Evolutionary conservation across 2,113 vertebrate species (phyloP).

Genomic region (Etheostoma cragini): DNA sequence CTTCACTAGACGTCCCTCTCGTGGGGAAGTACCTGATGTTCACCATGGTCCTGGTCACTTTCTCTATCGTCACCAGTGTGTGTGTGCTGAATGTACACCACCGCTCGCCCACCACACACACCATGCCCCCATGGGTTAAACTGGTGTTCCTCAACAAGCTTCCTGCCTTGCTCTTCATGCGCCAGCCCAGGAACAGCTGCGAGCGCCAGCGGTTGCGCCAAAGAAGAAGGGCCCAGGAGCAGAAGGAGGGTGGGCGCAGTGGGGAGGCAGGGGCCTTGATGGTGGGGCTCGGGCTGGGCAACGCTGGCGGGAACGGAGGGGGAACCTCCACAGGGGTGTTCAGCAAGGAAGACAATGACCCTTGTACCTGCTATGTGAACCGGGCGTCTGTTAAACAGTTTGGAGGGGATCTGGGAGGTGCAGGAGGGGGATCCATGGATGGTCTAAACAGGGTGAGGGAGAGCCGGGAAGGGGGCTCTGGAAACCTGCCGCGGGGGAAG

Average conservation of each 20-base stretch:
- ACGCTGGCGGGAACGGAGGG: constrained; percentile 56
- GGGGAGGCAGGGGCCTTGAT: constrained; percentile 75
- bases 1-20: constrained; percentile 93
- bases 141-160: constrained; percentile 93
- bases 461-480: constrained; percentile 67
- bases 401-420: constrained; percentile 77
- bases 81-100: constrained; percentile 97
- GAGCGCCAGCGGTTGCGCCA: constrained; percentile 92
- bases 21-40: constrained; percentile 99
- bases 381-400: constrained; percentile 86
- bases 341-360: constrained; percentile 73
- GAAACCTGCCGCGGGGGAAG: constrained; percentile 74
- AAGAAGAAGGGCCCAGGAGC: constrained; percentile 84
- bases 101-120: constrained; percentile 96
- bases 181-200: constrained; percentile 91
- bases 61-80: constrained; percentile 96
- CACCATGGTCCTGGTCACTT: constrained; percentile 98
- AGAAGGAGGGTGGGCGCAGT: constrained; percentile 74
- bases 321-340: constrained; percentile 68
- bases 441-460: constrained; percentile 86
- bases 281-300: constrained; percentile 73
- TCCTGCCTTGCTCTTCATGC: constrained; percentile 94
- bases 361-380: constrained; percentile 92
- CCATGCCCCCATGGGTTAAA: constrained; percentile 96
- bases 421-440: constrained; percentile 78